A percentile compares a stretch with the other conserved stretches of the same genome.
Evolutionary conservation across 2,797 vertebrate species (phyloP).

Genomic region (Leuciscus waleckii): DNA sequence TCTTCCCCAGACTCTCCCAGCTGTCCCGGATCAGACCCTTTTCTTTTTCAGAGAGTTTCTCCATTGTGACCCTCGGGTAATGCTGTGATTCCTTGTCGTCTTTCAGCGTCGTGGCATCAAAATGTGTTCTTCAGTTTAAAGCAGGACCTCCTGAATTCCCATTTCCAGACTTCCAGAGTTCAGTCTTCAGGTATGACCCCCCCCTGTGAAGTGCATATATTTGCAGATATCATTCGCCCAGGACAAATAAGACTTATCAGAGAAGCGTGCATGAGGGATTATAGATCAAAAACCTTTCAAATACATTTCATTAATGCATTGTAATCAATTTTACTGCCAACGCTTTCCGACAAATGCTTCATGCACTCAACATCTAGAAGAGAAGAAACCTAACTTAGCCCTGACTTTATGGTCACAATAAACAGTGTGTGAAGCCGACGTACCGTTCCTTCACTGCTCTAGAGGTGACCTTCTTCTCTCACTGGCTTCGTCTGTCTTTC

Average conservation of each 20-base stretch:
- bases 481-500: conserved; percentile 55
- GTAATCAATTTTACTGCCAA: not conserved
- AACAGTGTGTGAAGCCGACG: conserved; percentile 29
- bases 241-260: conserved; percentile 22
- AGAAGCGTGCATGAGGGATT: conserved; percentile 13
- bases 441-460: conserved; percentile 57
- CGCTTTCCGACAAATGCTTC: conserved; percentile 23
- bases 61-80: conserved; percentile 71
- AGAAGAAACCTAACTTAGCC: conserved; percentile 31
- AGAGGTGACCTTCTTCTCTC: conserved; percentile 59
- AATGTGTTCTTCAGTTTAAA: conserved; percentile 55
- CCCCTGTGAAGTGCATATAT: conserved; percentile 51
- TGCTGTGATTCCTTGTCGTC: conserved; percentile 1
- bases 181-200: conserved; percentile 46
- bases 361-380: conserved; percentile 14
- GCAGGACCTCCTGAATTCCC: conserved; percentile 54
- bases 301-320: not conserved
- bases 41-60: conserved; percentile 80
- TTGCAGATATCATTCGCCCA: conserved; percentile 25
- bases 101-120: conserved; percentile 49
- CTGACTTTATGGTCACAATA: conserved; percentile 33
- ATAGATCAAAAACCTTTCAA: not conserved
- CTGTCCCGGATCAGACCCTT: conserved; percentile 91
- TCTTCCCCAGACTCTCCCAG: conserved; percentile 89
- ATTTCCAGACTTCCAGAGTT: conserved; percentile 56